Percentiles rank a stretch among this genome's conserved stretches.
These are phyloP conservation scores for Turnix velox DNA, from an alignment of 2,113 vertebrate genomes.

Conservation along the genomic window DNA sequence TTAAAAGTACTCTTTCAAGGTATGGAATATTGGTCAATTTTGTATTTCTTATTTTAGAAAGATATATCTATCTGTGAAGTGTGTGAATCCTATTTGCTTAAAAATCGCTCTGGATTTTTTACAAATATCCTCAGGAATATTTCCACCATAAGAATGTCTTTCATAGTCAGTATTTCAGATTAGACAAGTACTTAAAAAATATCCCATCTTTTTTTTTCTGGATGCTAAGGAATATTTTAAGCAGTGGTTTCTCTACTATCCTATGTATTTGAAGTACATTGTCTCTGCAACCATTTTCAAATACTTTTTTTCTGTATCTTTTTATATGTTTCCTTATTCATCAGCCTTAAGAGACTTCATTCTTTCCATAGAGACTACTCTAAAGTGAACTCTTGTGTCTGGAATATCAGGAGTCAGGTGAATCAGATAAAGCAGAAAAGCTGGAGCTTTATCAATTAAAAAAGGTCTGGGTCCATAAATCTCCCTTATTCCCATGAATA, in stretches of 20 bases:
- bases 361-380: neutral
- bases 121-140: neutral
- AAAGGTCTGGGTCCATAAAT: neutral
- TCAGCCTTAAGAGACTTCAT: neutral
- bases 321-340: neutral
- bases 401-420: neutral
- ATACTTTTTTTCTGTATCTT: neutral
- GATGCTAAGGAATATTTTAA: neutral
- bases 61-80: neutral
- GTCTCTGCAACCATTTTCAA: neutral
- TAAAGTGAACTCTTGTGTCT: neutral
- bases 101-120: neutral
- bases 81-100: neutral
- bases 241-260: neutral
- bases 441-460: neutral
- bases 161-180: neutral
- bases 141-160: neutral
- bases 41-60: neutral
- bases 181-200: neutral
- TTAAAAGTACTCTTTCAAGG: neutral
- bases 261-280: neutral
- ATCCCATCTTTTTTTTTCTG: neutral
- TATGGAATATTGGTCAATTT: neutral
- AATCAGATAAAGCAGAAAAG: neutral
- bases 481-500: neutral